phyloP scores from a whole-genome alignment of 2,113 vertebrate species.

The Emydura subglobosa region DNA sequence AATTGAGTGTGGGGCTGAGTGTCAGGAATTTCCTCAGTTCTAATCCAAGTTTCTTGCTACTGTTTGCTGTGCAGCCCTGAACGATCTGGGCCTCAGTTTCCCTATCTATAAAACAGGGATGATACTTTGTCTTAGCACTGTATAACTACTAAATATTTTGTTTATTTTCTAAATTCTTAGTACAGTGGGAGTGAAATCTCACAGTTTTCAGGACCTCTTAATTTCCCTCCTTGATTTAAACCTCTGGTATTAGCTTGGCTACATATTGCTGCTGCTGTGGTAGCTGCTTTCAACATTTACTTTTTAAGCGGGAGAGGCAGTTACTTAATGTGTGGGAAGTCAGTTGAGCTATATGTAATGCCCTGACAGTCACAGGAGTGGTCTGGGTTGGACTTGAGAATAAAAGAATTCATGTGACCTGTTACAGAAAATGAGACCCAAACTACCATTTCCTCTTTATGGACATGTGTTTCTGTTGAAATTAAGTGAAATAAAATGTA shows the following conservation, averaged over 20 bases:
- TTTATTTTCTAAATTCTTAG: not conserved
- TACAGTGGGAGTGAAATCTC: not conserved
- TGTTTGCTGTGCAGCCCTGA: not conserved
- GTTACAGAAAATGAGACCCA: not conserved
- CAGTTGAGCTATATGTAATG: not conserved
- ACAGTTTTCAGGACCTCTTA: not conserved
- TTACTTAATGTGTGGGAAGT: not conserved
- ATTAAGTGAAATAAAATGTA: not conserved
- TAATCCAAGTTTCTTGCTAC: not conserved
- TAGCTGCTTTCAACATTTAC: not conserved
- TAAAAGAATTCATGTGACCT: not conserved
- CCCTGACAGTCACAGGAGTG: not conserved
- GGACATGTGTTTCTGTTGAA: not conserved
- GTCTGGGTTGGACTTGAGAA: not conserved
- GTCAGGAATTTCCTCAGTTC: not conserved
- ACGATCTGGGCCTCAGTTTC: not conserved
- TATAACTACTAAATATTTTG: not conserved
- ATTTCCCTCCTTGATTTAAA: not conserved
- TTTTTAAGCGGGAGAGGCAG: conserved; percentile 9
- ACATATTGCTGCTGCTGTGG: not conserved
- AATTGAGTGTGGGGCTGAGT: not conserved
- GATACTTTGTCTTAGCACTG: not conserved
- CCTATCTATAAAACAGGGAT: not conserved
- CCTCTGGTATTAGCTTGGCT: not conserved
- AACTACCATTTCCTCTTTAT: not conserved